These are phyloP conservation scores for Dysidea cf. avara DNA, from an alignment of 37 sponge, comb jelly and placozoan species.

Conservation along the genomic window DNA sequence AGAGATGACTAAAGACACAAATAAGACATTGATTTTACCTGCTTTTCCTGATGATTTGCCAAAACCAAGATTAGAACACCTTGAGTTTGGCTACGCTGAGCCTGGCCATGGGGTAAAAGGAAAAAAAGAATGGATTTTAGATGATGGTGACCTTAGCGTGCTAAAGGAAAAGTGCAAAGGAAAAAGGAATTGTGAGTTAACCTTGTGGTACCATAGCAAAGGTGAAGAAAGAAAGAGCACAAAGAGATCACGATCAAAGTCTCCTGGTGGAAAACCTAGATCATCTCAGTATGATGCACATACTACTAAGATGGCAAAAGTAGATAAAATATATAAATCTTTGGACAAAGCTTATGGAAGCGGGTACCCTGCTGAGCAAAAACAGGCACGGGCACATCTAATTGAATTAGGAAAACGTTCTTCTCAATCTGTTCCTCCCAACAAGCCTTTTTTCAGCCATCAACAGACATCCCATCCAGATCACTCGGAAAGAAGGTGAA, in stretches of 20 bases:
- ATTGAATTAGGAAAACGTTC: background rate
- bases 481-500: conserved; percentile 34
- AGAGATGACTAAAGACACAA: too few species aligned
- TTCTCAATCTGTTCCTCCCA: background rate
- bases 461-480: background rate
- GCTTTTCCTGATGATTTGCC: too few species aligned
- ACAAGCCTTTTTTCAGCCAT: background rate
- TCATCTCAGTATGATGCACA: conserved; percentile 15
- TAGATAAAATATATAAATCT: conserved; percentile 34
- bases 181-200: too few species aligned
- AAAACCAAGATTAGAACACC: too few species aligned
- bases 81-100: conserved; percentile 20
- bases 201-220: too few species aligned
- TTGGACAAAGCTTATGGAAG: too few species aligned
- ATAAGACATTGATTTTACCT: too few species aligned
- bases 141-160: conserved; percentile 3
- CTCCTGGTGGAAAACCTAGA: background rate
- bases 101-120: conserved; percentile 50
- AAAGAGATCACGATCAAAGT: background rate
- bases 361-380: background rate
- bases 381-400: background rate
- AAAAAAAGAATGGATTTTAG: background rate
- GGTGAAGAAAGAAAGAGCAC: too few species aligned
- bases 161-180: conserved; percentile 19
- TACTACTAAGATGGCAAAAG: conserved; percentile 26